Conservation (phyloP, 1,140 invertebrate species). For the Orius insidiosus region DNA sequence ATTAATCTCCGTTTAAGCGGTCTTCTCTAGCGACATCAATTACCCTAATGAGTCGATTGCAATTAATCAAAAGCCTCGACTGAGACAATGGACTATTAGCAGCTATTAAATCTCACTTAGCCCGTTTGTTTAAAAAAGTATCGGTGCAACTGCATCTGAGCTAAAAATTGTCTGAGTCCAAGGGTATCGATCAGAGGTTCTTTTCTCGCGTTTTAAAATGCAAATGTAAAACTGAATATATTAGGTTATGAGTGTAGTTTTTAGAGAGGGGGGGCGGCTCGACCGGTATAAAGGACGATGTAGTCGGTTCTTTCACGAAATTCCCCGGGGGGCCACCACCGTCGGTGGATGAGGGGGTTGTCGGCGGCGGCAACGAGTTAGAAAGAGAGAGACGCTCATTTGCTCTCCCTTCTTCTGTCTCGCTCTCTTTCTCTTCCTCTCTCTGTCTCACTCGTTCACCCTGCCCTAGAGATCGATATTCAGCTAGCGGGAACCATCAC, state of each 20-base stretch:
- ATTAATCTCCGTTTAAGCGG: too few species aligned
- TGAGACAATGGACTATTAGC: too few species aligned
- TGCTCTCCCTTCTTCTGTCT: background rate
- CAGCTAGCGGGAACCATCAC: slow-evolving; percentile 8
- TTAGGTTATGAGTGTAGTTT: slow-evolving; percentile 9
- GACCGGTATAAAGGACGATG: background rate
- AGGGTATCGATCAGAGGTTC: slow-evolving; percentile 1
- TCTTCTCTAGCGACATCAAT: too few species aligned
- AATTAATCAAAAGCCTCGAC: too few species aligned
- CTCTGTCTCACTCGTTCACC: background rate
- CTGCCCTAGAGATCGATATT: slow-evolving; percentile 5
- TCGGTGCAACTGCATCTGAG: too few species aligned
- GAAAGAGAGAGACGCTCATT: background rate
- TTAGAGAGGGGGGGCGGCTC: slow-evolving; percentile 1
- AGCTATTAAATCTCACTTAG: too few species aligned
- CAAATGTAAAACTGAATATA: slow-evolving; percentile 8
- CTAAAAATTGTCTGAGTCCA: background rate
- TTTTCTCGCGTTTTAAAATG: slow-evolving; percentile 4
- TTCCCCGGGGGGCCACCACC: background rate
- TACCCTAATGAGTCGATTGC: too few species aligned
- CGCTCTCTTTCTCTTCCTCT: background rate
- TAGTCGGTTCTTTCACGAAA: slow-evolving; percentile 1
- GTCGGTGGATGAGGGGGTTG: background rate
- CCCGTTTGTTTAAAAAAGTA: too few species aligned
- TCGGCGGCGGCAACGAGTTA: background rate